phyloP scores from a whole-genome alignment of 2,113 vertebrate genomes.

The Colaptes auratus region DNA sequence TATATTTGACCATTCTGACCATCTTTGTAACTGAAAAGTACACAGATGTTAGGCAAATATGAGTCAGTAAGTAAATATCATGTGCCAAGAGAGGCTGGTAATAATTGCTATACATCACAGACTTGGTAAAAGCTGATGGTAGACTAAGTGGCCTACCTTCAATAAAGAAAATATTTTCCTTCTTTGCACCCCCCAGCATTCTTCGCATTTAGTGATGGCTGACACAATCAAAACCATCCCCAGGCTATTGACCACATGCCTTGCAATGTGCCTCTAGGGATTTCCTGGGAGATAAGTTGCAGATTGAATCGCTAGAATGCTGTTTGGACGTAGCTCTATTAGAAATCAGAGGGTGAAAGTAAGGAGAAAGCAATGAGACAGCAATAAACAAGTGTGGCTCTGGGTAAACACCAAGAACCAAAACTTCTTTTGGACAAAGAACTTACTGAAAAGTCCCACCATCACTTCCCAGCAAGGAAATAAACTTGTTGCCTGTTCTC shows the following conservation, averaged over 20 bases:
- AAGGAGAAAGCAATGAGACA: background rate
- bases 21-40: background rate
- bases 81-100: background rate
- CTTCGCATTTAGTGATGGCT: background rate
- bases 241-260: background rate
- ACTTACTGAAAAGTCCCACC: background rate
- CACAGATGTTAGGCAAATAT: background rate
- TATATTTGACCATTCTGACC: background rate
- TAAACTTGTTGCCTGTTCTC: constrained; percentile 27
- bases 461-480: constrained; percentile 20
- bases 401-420: background rate
- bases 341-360: background rate
- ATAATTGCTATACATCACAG: background rate
- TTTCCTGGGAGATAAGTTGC: background rate
- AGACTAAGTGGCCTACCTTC: background rate
- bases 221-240: background rate
- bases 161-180: background rate
- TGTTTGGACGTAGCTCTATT: background rate
- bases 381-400: background rate
- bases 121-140: background rate
- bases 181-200: background rate
- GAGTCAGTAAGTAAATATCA: background rate
- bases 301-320: background rate
- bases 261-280: background rate
- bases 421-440: background rate